Percentiles rank a stretch among this genome's conserved stretches.
These are phyloP conservation scores for Ptychodera flava DNA, from an alignment of 35 echinoderm and acorn worm genomes.

Conservation along the genomic window DNA sequence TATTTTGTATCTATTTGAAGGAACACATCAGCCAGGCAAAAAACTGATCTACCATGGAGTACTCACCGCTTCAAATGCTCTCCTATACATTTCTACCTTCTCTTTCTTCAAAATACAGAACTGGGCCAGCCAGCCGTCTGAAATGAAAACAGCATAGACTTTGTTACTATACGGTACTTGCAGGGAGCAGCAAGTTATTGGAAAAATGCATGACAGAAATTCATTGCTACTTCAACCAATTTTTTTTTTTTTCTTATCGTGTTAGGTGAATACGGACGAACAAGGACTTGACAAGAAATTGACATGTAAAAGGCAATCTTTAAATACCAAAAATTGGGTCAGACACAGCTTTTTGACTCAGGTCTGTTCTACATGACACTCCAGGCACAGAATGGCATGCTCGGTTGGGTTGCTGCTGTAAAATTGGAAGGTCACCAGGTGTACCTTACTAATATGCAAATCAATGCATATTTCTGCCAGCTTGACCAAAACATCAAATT, in stretches of 20 bases:
- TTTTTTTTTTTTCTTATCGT: background rate
- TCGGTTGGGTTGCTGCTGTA: no score
- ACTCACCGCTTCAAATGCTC: slow-evolving; percentile 73
- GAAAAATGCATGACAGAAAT: background rate
- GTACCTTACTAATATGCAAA: no score
- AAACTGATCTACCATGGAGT: no score
- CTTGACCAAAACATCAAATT: no score
- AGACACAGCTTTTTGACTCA: no score
- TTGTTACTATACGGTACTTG: background rate
- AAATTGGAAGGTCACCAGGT: no score
- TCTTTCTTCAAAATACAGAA: slow-evolving; percentile 89
- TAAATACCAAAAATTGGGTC: background rate
- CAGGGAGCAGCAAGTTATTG: background rate
- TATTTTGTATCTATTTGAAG: no score
- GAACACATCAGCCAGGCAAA: no score
- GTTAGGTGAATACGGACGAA: background rate
- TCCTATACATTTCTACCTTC: slow-evolving; percentile 67
- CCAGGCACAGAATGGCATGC: no score
- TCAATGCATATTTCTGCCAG: no score
- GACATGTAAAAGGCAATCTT: background rate
- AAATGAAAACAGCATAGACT: slow-evolving; percentile 19
- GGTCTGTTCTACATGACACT: no score
- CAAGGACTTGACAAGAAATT: no score
- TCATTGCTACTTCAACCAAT: background rate
- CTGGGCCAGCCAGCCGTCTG: slow-evolving; percentile 92